Evolutionary conservation across 2,888 invertebrate species (phyloP), one percentile per base, ranked within the genome.

Genomic region (Stegophylla sp.): DNA sequence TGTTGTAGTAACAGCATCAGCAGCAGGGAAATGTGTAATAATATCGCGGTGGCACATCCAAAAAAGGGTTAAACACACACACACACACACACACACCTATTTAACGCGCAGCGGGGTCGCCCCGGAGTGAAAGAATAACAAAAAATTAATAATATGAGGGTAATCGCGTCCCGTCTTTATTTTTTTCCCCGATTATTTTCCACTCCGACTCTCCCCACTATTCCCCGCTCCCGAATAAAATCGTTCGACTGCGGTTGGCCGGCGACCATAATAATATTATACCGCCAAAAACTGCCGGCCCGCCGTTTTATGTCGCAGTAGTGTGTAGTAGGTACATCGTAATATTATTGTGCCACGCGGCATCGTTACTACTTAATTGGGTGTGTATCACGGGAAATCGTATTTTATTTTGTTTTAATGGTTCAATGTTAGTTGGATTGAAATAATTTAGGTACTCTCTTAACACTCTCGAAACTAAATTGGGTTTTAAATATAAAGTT

Each of bases 201-300:
- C 17, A 23, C 17, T 45, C 45, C 59, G 59, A 61, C 73, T 59
- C 63, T 48, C 48, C n/a, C 20, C 12, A 23, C 13, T n/a, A 7
- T 53, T n/a, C 53, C 59, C 20, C 26, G 26, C 61, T 20, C 56
- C 56, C 53, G 53, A 17, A n/a, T n/a, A n/a, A n/a, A n/a, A n/a
- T 28, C 34, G 43, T 76, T 76, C 66, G 53, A 66, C 53, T 53
- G 75, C 75, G 75, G 75, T 76, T 76, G 75, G 75, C 53, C 64
- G 53, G 75, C 64, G 64, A 75, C 75, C 64, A 51, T 51, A 13
- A 23, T 41, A 51, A n/a, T 51, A 20, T 61, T 48, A 64, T 41
- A 26, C 12, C 43, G n/a, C 59, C 61, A 13, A 51, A 13, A 51
- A 26, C 26, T 13, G 45, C 53, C 15, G 51, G n/a, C 9, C 28